These are phyloP conservation scores for Turritopsis rubra DNA, from an alignment of 30 jellyfish, hydroid and myxozoan genomes.

Conservation along the genomic window DNA sequence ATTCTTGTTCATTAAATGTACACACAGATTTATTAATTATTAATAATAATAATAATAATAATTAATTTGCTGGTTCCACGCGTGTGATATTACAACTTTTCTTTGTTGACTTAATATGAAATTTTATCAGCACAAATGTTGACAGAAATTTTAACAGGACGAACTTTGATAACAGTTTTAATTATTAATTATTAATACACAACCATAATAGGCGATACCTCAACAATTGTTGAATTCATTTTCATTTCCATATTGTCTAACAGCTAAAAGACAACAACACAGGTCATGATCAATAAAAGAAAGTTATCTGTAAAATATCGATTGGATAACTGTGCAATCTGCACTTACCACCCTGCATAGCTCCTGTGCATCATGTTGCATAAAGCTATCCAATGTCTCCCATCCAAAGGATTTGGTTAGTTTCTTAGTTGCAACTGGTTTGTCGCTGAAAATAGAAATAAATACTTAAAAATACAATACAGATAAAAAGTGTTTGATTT, in stretches of 20 bases:
- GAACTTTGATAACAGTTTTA: too few species aligned
- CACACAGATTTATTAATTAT: background rate
- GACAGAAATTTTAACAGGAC: too few species aligned
- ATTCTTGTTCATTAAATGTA: too few species aligned
- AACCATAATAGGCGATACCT: slow-evolving; percentile 26
- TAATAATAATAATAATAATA: background rate
- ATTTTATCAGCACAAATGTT: too few species aligned
- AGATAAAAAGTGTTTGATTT: background rate
- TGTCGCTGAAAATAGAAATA: slow-evolving; percentile 45
- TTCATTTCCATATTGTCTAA: slow-evolving; percentile 96
- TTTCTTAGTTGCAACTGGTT: slow-evolving; percentile 94
- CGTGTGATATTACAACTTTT: background rate
- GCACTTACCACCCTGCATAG: slow-evolving; percentile 88
- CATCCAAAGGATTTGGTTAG: slow-evolving; percentile 96
- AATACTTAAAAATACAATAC: background rate
- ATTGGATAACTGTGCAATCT: too few species aligned
- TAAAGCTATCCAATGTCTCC: slow-evolving; percentile 92
- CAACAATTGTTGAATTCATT: slow-evolving; percentile 96
- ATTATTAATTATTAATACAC: background rate
- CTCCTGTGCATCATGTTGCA: slow-evolving; percentile 99
- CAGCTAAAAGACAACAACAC: slow-evolving; percentile 47
- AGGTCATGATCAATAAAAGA: background rate
- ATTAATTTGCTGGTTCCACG: background rate
- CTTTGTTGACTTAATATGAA: too few species aligned
- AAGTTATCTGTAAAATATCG: too few species aligned